A percentile compares a stretch with the other conserved stretches of the same genome.
These are phyloP conservation scores for Cecropterus lyciades DNA, from an alignment of 1,140 invertebrate genomes.

Conservation along the genomic window DNA sequence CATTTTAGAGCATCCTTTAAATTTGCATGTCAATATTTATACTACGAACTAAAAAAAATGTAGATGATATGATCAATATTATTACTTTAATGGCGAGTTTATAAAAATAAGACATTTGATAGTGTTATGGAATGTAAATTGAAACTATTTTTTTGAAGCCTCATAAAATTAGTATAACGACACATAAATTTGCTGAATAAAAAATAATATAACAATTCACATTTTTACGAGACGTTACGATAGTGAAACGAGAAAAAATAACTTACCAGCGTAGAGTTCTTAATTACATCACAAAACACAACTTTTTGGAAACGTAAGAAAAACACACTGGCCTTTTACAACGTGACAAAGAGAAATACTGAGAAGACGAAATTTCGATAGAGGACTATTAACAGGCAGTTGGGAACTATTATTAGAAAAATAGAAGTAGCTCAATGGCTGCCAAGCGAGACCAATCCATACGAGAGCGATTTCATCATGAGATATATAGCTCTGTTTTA, in stretches of 20 bases:
- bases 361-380: slow-evolving; percentile 34
- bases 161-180: background rate
- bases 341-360: slow-evolving; percentile 35
- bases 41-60: background rate
- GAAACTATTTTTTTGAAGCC: background rate
- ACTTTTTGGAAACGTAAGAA: slow-evolving; percentile 8
- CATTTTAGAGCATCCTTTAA: slow-evolving; percentile 43
- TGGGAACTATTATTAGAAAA: slow-evolving; percentile 36
- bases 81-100: no score
- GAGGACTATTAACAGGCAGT: slow-evolving; percentile 32
- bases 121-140: background rate
- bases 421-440: slow-evolving; percentile 28
- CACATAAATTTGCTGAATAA: background rate
- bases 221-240: slow-evolving; percentile 2
- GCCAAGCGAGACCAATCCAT: slow-evolving; percentile 25
- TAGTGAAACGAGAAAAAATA: slow-evolving; percentile 3
- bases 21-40: background rate
- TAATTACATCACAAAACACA: slow-evolving; percentile 22
- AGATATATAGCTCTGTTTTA: slow-evolving; percentile 6
- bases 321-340: slow-evolving; percentile 30
- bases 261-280: slow-evolving; percentile 20
- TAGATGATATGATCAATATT: background rate
- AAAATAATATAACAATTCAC: background rate
- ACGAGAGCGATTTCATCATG: slow-evolving; percentile 10
- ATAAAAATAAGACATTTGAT: no score